These are phyloP conservation scores for Platalea minor DNA, from an alignment of 2,797 vertebrate genomes.

Conservation along the genomic window DNA sequence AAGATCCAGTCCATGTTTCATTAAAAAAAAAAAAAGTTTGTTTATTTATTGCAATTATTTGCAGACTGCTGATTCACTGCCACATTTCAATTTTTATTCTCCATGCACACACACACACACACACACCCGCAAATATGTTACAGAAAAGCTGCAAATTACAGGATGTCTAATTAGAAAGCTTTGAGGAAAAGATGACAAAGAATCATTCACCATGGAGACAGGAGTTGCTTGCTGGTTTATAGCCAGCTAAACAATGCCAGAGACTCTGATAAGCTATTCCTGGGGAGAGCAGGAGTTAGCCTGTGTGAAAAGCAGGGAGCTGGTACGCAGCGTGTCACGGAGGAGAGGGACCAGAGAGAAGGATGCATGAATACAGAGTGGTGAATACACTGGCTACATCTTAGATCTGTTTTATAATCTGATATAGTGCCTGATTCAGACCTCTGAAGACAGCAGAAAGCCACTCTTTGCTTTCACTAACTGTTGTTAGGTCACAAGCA, in stretches of 20 bases:
- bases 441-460: not conserved
- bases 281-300: conserved; percentile 49
- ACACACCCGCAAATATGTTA: not conserved
- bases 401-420: not conserved
- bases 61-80: conserved; percentile 56
- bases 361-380: not conserved
- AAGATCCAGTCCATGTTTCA: not conserved
- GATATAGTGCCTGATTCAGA: not conserved
- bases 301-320: not conserved
- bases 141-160: conserved; percentile 70
- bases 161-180: conserved; percentile 73
- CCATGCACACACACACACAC: not conserved
- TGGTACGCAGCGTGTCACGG: not conserved
- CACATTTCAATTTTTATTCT: conserved; percentile 52
- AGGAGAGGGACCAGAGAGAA: not conserved
- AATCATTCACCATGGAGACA: conserved; percentile 73
- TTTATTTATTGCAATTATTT: conserved; percentile 58
- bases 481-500: not conserved
- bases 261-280: conserved; percentile 60
- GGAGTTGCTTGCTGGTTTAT: conserved; percentile 66
- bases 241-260: conserved; percentile 66
- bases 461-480: not conserved
- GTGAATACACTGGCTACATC: not conserved
- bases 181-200: conserved; percentile 74
- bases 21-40: not conserved